Base-by-base conservation (phyloP, 2,113 vertebrate species). In the Corythornis madagascariensis region DNA sequence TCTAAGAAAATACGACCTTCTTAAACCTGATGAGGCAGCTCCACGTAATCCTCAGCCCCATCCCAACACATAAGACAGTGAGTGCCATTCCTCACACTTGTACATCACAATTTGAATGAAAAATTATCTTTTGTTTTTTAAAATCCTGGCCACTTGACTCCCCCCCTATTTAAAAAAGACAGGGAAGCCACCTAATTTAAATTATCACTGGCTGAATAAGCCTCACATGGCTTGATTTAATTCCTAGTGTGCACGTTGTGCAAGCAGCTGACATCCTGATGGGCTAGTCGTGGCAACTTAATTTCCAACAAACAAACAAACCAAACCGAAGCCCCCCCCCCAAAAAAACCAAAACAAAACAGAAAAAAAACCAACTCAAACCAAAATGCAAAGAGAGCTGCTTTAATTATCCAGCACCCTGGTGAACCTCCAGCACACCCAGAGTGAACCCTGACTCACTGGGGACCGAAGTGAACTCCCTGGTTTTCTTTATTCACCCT, bases 61-160 rank as follows among this genome's bases (percentile, higher is more conserved):
- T 29, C 78, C 24, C 25, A 3, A 45, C 16, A 26, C n/a, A 4
- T 1, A 40, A 10, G 61, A 13, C 48, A 66, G 0, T 0, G 0
- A 50, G 53, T 25, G 19, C 7, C 2, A 1, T 43, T 66, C 52
- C 65, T 87, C 38, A 59, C 45, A 20, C 15, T 43, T 18, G 0
- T 1, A 8, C 26, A 42, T 33, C 17, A 50, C 31, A 45, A 7
- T 14, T 55, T 25, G 15, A 66, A 42, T 47, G 33, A 13, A 79
- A 83, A 76, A 75, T 22, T 25, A 16, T 56, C 24, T 56, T 52
- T 52, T 52, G 14, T 52, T 59, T 33, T 55, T 60, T 42, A 20
- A 0, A 67, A 70, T 45, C 61, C 40, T 38, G 17, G 15, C 10
- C 40, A 6, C 24, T 74, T n/a, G 4, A 24, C 7, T 57, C 16